These are phyloP conservation scores for Platalea minor DNA, from an alignment of 2,797 vertebrate species.

Conservation along the genomic window DNA sequence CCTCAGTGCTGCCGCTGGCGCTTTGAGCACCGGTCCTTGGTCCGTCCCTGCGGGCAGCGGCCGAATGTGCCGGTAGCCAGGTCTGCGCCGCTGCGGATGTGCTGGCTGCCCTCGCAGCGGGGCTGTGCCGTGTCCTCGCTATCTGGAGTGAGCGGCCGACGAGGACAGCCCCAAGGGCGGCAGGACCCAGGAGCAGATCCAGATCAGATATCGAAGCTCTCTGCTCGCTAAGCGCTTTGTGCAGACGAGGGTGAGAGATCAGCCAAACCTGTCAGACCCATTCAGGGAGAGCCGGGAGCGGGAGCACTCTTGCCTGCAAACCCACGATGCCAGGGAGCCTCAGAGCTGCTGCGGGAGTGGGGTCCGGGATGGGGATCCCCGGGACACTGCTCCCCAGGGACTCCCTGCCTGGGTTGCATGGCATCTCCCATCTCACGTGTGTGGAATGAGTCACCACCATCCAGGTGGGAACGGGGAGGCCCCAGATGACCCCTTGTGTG, in stretches of 20 bases:
- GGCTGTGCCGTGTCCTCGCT: fast-evolving
- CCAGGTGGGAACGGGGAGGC: not conserved
- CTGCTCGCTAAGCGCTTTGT: not conserved
- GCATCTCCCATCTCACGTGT: too few species aligned
- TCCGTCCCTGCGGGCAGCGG: fast-evolving
- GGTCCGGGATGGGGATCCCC: not conserved
- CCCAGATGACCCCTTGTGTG: fast-evolving
- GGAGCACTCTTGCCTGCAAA: not conserved
- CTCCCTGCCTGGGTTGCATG: not conserved
- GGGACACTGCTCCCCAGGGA: fast-evolving
- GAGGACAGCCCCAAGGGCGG: not conserved
- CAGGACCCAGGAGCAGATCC: not conserved
- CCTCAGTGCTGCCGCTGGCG: fast-evolving
- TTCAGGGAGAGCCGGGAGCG: not conserved
- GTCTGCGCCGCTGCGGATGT: fast-evolving
- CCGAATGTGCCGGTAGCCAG: fast-evolving
- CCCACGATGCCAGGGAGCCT: not conserved
- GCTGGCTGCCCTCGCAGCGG: fast-evolving
- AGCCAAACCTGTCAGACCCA: not conserved
- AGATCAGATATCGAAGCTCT: not conserved
- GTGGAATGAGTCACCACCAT: not conserved
- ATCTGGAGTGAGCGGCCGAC: fast-evolving
- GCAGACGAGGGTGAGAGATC: not conserved
- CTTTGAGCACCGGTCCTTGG: fast-evolving
- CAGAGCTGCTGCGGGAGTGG: fast-evolving